Conservation (phyloP, 2,888 invertebrate species). For the Nemotelus nigrinus region DNA sequence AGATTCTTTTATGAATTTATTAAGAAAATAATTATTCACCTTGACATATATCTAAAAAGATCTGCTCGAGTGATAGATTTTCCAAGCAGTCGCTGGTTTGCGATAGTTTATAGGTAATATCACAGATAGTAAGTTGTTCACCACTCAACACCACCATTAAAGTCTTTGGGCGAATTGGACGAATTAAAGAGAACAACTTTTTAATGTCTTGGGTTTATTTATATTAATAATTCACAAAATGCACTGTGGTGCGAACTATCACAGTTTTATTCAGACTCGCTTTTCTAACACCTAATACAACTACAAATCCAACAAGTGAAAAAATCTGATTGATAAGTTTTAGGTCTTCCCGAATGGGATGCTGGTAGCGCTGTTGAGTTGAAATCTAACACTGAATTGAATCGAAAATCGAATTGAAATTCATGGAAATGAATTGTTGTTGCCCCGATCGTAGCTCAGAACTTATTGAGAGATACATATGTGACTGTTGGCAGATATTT, state of each 20-base stretch:
- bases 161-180: not conserved
- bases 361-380: no score
- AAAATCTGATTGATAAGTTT: no score
- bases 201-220: not conserved
- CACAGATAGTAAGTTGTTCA: constrained; percentile 12
- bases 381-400: not conserved
- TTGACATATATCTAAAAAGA: constrained; percentile 38
- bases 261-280: no score
- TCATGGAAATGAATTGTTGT: constrained; percentile 5
- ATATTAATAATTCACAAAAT: not conserved
- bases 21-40: constrained; percentile 25
- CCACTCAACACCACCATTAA: constrained; percentile 40
- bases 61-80: not conserved
- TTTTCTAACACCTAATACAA: no score
- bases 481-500: constrained; percentile 9
- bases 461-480: constrained; percentile 11
- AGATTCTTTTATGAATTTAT: not conserved
- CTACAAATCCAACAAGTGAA: no score
- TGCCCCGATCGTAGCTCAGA: constrained; percentile 30
- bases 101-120: not conserved
- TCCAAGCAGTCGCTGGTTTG: not conserved
- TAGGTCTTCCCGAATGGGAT: no score
- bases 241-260: no score
- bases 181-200: constrained; percentile 1
- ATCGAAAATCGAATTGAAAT: not conserved